Percentiles rank a stretch among this genome's conserved stretches.
Evolutionary conservation across 2,888 invertebrate genomes (phyloP).

Genomic region (Campoletis raptor): DNA sequence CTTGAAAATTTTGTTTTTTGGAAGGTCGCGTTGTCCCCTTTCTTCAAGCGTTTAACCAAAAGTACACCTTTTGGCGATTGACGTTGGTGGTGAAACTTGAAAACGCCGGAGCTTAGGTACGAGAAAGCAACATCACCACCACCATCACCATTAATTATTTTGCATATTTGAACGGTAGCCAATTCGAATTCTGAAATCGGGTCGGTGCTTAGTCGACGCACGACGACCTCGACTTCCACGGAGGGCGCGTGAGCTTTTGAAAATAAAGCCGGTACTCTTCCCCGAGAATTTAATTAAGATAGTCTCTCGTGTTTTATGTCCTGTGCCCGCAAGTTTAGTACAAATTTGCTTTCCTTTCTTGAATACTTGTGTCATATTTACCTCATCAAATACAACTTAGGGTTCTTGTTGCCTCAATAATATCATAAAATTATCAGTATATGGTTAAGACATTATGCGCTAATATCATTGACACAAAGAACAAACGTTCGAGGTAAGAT

Average conservation of each 20-base stretch:
- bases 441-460: not conserved
- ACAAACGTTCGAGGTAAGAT: not conserved
- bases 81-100: constrained; percentile 5
- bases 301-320: constrained; percentile 20
- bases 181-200: constrained; percentile 71
- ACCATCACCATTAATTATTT: constrained; percentile 71
- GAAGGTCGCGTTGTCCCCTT: constrained; percentile 39
- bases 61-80: constrained; percentile 4
- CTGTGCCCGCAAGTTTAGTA: not conserved
- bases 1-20: constrained; percentile 37
- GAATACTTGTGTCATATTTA: not conserved
- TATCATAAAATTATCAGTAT: not conserved
- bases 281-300: constrained; percentile 42
- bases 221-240: constrained; percentile 65
- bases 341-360: not conserved
- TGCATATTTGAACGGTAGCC: constrained; percentile 72
- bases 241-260: constrained; percentile 58
- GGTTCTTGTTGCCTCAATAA: not conserved
- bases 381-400: not conserved
- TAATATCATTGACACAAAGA: not conserved
- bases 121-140: constrained; percentile 25
- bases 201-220: constrained; percentile 65
- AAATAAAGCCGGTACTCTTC: constrained; percentile 56
- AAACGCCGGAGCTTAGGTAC: constrained; percentile 27
- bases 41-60: not conserved